Evolutionary conservation across 2,113 vertebrate genomes (phyloP).

Genomic region (Sinocyclocheilus maitianheensis): DNA sequence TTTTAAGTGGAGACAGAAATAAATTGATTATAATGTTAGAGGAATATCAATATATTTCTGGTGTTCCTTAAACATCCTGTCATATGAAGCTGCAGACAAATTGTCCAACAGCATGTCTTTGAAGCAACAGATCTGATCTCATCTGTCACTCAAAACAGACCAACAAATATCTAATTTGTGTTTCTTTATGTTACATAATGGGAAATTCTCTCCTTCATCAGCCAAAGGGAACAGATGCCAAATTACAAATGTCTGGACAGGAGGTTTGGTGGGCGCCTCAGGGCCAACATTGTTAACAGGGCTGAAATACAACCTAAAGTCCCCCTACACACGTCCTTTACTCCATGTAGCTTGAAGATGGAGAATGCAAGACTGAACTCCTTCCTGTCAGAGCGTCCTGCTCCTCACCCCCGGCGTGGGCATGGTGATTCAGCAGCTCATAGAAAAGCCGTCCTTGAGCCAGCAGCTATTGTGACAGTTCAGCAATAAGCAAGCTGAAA

Average conservation of each 20-base stretch:
- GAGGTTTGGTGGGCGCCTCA: neutral
- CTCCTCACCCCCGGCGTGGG: slow-evolving; percentile 70
- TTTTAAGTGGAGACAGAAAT: too few relatives aligned
- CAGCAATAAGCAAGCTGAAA: slow-evolving; percentile 53
- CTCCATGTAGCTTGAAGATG: slow-evolving; percentile 42
- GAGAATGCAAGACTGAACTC: slow-evolving; percentile 34
- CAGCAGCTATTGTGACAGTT: slow-evolving; percentile 62
- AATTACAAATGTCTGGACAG: neutral
- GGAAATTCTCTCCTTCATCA: slow-evolving; percentile 5
- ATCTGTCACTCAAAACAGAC: neutral
- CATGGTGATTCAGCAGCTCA: slow-evolving; percentile 71
- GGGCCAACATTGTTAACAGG: slow-evolving; percentile 14
- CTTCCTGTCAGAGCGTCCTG: slow-evolving; percentile 47
- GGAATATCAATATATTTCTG: too few relatives aligned
- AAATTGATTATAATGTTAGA: too few relatives aligned
- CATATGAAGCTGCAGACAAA: neutral
- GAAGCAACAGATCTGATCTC: neutral
- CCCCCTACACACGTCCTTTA: slow-evolving; percentile 14
- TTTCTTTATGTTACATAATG: neutral
- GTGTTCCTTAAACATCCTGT: neutral
- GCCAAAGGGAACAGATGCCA: neutral
- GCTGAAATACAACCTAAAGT: neutral
- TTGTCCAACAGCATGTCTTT: neutral
- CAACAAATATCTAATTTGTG: neutral
- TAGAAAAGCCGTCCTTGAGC: slow-evolving; percentile 70